phyloP scores from a whole-genome alignment of 2,888 invertebrate genomes.

The Chloroclysta siterata region DNA sequence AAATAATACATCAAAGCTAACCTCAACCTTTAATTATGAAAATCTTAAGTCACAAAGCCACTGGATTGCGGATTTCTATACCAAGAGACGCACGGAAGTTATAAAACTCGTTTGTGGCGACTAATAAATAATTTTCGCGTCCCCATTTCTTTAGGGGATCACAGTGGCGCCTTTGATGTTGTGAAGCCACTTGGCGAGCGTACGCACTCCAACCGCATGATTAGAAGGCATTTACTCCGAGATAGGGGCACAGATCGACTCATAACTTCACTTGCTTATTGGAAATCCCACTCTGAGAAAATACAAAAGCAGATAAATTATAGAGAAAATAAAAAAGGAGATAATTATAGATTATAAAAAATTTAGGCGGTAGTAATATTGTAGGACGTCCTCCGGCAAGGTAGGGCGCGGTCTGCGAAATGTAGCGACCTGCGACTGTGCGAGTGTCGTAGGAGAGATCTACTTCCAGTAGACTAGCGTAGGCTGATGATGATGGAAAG shows the following conservation, averaged over 20 bases:
- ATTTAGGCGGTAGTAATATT: too few relatives aligned
- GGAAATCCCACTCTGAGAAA: background rate
- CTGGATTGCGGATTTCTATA: conserved; percentile 13
- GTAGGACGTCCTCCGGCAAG: too few relatives aligned
- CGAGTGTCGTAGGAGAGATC: too few relatives aligned
- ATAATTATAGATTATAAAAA: too few relatives aligned
- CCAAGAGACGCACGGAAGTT: conserved; percentile 30
- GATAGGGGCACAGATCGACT: conserved; percentile 12
- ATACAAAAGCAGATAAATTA: background rate
- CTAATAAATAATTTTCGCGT: conserved; percentile 71
- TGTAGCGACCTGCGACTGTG: too few relatives aligned
- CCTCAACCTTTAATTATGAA: conserved; percentile 22
- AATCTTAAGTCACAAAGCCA: conserved; percentile 29
- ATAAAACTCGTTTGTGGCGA: conserved; percentile 58
- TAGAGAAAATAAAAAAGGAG: too few relatives aligned
- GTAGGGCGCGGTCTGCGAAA: too few relatives aligned
- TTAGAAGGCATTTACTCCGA: conserved; percentile 67
- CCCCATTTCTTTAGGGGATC: conserved; percentile 50
- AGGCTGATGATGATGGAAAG: too few relatives aligned
- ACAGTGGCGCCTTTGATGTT: conserved; percentile 68
- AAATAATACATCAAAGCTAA: conserved; percentile 17
- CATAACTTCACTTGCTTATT: background rate
- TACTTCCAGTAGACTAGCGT: too few relatives aligned
- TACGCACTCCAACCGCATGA: conserved; percentile 67
- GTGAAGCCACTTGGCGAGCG: conserved; percentile 67